These are phyloP conservation scores for Hymenochirus boettgeri DNA, from an alignment of 2,113 vertebrate species.

Conservation along the genomic window DNA sequence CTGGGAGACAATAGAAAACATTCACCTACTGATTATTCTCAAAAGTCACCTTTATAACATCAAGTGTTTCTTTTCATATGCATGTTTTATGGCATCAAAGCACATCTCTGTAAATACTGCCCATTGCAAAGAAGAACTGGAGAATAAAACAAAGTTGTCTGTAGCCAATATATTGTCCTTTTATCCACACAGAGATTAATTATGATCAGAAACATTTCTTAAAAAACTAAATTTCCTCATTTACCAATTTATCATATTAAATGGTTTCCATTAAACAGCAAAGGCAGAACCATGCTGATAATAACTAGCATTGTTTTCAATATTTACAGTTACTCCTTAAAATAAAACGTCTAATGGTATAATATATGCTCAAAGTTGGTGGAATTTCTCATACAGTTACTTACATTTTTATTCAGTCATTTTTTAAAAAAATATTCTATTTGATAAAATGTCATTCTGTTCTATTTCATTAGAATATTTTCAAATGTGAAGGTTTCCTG, in stretches of 20 bases:
- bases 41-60: slow-evolving; percentile 13
- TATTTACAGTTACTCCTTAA: no score
- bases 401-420: no score
- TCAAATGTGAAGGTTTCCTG: background rate
- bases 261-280: no score
- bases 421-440: background rate
- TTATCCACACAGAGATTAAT: no score
- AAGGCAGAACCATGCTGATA: no score
- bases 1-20: slow-evolving; percentile 49
- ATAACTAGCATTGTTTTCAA: no score
- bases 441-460: background rate
- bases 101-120: background rate
- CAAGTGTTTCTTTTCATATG: background rate
- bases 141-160: background rate
- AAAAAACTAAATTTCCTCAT: no score
- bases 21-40: slow-evolving; percentile 30
- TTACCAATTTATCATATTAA: no score
- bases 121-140: background rate
- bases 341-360: no score
- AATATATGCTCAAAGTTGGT: no score
- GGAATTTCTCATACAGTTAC: no score
- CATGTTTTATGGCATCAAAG: background rate
- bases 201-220: no score
- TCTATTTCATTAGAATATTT: background rate
- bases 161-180: background rate